Evolutionary conservation across 35 echinoderm and acorn worm genomes (phyloP), one percentile per base, ranked within the genome.

Genomic region (Strongylocentrotus purpuratus): DNA sequence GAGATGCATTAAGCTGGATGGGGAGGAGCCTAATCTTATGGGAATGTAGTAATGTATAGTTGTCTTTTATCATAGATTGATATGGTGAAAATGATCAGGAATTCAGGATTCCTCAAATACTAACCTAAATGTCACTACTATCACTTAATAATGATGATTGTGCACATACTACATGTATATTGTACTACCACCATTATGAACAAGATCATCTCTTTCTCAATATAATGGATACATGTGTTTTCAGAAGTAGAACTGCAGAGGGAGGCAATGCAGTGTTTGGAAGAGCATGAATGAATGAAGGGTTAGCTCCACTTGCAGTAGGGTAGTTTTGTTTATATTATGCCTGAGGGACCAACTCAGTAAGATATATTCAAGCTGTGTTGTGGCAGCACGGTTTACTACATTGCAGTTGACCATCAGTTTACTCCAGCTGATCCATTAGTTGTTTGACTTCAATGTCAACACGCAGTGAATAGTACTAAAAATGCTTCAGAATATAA

Each of bases 241-340:
- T 78, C 22, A 28, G 7, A 4, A 28, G 65, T 78, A 78, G 33
- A 89, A 89, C 11, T 17, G 14, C 87, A 89, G 87, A 45, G 32
- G 87, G 87, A 46, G 87, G 33, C 10, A 45, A 31, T 45, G 33
- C 87, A 33, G 32, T 45, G 20, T 9, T 89, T 58, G 92, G 92
- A 50, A 58, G 15, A 94, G 18, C 92, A 46, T 94, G 13, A 94
- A 94, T 94, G 87, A 89, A 89, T 45, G 87, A 41, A 45, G 32
- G 87, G 65, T 46, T 46, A 2, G 31, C 87, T 89, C 87, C 87
- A 89, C 87, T 45, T 33, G 12, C 33, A 8, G 87, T 45, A 28
- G 87, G 87, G 87, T 86, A 94, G 92, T 94, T 94, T 5, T 17
- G 4, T 32, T 14, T 58, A 58, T 31, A 31, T 94, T 94, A 18